Evolutionary conservation across 2,113 vertebrate genomes (phyloP), one percentile per base, ranked within the genome.

Genomic region (Cricetomys ansorgei): DNA sequence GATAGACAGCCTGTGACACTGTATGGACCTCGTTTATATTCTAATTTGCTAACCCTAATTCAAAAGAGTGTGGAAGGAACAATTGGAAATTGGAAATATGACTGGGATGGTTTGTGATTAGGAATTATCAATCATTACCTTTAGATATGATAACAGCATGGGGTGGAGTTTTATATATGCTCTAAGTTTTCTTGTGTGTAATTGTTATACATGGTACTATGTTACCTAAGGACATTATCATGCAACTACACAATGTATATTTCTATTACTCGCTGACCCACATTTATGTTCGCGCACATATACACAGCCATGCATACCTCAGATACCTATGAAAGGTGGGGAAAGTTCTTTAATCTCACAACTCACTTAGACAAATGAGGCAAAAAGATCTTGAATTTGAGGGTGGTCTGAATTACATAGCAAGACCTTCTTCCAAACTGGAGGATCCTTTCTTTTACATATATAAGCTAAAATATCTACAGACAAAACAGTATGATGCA

Each of bases 381-480:
- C 9, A 19, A 15, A 27, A 79, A 37, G 45, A 53, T 13, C 9
- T 13, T 29, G 23, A 77, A 13, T 67, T 90, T 53, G 25, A 79
- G 34, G 8, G 7, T 23, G 2, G 37, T 12, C 17, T 31, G 37
- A 15, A 48, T 48, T 65, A 79, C 23, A 79, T 29, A 65, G 21
- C 15, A 37, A 53, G 34, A 79, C 48, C 23, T 10, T 53, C 21
- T 79, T 62, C 76, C 2, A 65, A 31, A 75, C 45, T 2, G 59
- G 0, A 1, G 21, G 31, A 31, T 50, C 2, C 84, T 94, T 72
- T 59, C 23, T 53, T 92, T 94, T 67, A 85, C 57, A 80, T 17
- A 93, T 45, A n/a, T 40, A 88, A 19, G 13, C 8, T 64, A 45
- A 96, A 95, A 62, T 81, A 94, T 73, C 89, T 93, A 67, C 40